A percentile compares a stretch with the other conserved stretches of the same genome.
Evolutionary conservation across 1,140 invertebrate species (phyloP).

Genomic region (Wasmannia auropunctata): DNA sequence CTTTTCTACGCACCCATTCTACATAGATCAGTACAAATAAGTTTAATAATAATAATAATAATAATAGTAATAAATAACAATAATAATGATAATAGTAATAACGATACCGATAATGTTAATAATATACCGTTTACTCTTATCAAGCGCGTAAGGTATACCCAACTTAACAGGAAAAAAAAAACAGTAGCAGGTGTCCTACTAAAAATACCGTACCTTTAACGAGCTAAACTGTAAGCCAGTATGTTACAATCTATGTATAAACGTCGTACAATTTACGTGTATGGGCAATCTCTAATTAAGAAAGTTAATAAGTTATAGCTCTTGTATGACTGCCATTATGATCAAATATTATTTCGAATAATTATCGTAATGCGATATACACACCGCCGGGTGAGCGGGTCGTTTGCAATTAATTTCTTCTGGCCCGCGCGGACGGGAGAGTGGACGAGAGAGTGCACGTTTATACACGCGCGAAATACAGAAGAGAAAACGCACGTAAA

Average conservation of each 20-base stretch:
- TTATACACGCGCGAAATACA: background rate
- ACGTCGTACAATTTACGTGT: conserved; percentile 69
- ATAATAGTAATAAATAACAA: conserved; percentile 63
- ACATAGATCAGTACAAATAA: conserved; percentile 77
- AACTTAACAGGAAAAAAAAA: conserved; percentile 63
- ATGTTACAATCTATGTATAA: conserved; percentile 68
- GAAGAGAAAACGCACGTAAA: background rate
- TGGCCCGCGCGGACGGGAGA: background rate
- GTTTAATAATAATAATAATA: conserved; percentile 62
- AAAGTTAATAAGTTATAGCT: conserved; percentile 65
- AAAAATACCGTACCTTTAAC: conserved; percentile 73
- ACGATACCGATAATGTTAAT: conserved; percentile 55
- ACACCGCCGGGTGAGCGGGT: conserved; percentile 1
- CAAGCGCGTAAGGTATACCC: conserved; percentile 61
- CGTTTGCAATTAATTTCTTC: conserved; percentile 37
- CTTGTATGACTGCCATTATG: conserved; percentile 70
- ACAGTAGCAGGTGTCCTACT: conserved; percentile 72
- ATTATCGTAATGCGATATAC: conserved; percentile 29
- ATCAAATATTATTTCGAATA: conserved; percentile 64
- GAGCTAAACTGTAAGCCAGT: conserved; percentile 66
- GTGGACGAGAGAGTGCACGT: background rate
- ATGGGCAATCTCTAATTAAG: conserved; percentile 65
- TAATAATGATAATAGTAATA: conserved; percentile 67
- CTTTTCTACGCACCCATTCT: conserved; percentile 70
- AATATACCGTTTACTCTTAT: conserved; percentile 68